Base-by-base conservation (phyloP, 1,140 invertebrate genomes). In the Neodiprion lecontei region DNA sequence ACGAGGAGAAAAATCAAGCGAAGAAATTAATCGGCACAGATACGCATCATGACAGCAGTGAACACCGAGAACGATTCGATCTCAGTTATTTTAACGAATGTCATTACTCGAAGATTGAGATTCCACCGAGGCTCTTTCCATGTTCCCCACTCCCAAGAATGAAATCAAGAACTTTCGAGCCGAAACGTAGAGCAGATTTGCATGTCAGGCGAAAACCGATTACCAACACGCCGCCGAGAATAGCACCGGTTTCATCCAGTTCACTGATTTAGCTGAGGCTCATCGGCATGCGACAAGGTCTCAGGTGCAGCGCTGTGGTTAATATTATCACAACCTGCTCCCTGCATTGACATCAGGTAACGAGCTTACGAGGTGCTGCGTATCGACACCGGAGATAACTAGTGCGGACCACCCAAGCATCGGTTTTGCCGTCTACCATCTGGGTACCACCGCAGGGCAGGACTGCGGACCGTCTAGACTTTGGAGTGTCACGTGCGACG, bases 61-160 rank as follows among this genome's bases (percentile, higher is more conserved):
- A 61, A 61, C 53, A 61, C 53, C 53, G 9, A 61, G 53, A 61
- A 61, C n/a, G 53, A 17, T 61, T 9, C 4, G 53, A 61, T 17
- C 53, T 61, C 53, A 61, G 53, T 61, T 61, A 61, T 61, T 61
- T 61, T 61, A 61, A 61, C 53, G 53, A 61, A 61, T 17, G n/a
- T 61, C 11, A 61, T 61, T 61, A 61, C 53, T 61, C 53, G 11
- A 61, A 61, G 53, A 61, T 61, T 61, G 53, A 3, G n/a, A 9
- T 61, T 61, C 53, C 53, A 61, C 11, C 9, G 11, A 61, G 0
- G n/a, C 53, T 61, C 28, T 40, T 40, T 40, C 28, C 28, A 40
- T 1, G 1, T 40, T 40, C 28, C 28, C 28, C 28, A 40, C 28
- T 5, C 28, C 28, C 28, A 40, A 40, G 28, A 40, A 40, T 5